Conservation (phyloP, 2,113 vertebrate genomes). For the Oreotrochilus melanogaster region DNA sequence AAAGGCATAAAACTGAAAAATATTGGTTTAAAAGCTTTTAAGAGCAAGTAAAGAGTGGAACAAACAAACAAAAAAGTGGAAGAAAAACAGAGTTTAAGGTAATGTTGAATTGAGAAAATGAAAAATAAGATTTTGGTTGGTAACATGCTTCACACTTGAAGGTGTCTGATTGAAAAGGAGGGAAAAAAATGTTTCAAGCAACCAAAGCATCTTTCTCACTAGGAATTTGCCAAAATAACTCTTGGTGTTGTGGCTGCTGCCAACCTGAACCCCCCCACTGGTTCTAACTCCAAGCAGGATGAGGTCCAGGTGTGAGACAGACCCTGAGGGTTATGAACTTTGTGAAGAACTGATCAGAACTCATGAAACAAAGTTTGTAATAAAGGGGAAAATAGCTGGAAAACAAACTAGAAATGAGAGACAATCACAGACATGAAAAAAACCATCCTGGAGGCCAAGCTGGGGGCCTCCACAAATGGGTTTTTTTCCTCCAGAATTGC, state of each 20-base stretch:
- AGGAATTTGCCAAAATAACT: not conserved
- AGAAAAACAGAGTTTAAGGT: not conserved
- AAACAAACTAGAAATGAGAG: not conserved
- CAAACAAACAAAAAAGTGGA: not conserved
- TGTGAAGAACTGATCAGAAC: too few relatives aligned
- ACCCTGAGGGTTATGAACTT: accelerated
- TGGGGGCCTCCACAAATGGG: not conserved
- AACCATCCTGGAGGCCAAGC: not conserved
- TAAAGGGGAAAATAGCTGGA: not conserved
- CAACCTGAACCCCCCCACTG: not conserved
- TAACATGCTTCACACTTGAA: not conserved
- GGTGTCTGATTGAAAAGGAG: not conserved
- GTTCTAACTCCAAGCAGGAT: not conserved
- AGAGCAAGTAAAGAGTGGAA: not conserved
- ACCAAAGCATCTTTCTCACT: not conserved
- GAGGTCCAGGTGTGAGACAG: too few relatives aligned
- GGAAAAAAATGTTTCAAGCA: not conserved
- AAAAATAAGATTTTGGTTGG: not conserved
- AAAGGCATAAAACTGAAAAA: not conserved
- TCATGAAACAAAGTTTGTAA: not conserved
- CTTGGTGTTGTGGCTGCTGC: not conserved
- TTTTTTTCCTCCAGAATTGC: not conserved
- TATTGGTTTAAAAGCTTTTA: not conserved
- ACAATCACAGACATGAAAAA: not conserved
- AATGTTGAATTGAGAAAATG: not conserved